phyloP scores from a whole-genome alignment of 2,797 vertebrate species.

The Mormyrops attenuatus region DNA sequence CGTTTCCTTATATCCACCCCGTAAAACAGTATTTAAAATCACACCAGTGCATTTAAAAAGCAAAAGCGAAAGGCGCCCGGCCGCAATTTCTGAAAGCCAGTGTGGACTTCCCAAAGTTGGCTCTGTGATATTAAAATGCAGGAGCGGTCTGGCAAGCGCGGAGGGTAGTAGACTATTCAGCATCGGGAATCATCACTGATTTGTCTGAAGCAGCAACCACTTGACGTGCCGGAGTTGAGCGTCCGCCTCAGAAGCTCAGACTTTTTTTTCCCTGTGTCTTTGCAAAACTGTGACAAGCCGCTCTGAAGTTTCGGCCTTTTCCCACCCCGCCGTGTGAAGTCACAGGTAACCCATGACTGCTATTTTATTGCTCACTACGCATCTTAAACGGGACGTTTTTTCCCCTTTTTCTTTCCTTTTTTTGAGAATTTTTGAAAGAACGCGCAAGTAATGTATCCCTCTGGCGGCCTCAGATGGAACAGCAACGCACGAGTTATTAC shows the following conservation, averaged over 20 bases:
- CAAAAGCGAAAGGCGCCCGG: slow-evolving; percentile 58
- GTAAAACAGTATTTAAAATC: slow-evolving; percentile 57
- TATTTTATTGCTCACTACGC: slow-evolving; percentile 56
- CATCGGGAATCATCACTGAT: slow-evolving; percentile 64
- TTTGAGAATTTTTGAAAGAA: slow-evolving; percentile 48
- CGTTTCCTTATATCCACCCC: slow-evolving; percentile 58
- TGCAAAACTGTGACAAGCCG: slow-evolving; percentile 55
- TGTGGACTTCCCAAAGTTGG: slow-evolving; percentile 46
- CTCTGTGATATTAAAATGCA: slow-evolving; percentile 48
- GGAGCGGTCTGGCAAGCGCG: slow-evolving; percentile 45
- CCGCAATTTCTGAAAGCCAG: slow-evolving; percentile 50
- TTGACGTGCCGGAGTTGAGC: slow-evolving; percentile 48
- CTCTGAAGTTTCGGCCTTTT: slow-evolving; percentile 57
- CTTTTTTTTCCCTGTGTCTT: slow-evolving; percentile 52
- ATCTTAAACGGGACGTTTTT: slow-evolving; percentile 72
- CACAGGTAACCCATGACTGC: slow-evolving; percentile 73
- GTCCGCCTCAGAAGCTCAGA: slow-evolving; percentile 57
- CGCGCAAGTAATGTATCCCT: slow-evolving; percentile 59
- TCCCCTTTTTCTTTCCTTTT: slow-evolving; percentile 27
- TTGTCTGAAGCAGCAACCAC: slow-evolving; percentile 53
- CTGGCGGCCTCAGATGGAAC: slow-evolving; percentile 68
- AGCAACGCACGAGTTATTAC: slow-evolving; percentile 38
- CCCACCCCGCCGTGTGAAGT: slow-evolving; percentile 60
- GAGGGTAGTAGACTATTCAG: slow-evolving; percentile 48
- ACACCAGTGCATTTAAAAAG: slow-evolving; percentile 49